Evolutionary conservation across 2,888 invertebrate species (phyloP).

Genomic region (Hipparchia semele): DNA sequence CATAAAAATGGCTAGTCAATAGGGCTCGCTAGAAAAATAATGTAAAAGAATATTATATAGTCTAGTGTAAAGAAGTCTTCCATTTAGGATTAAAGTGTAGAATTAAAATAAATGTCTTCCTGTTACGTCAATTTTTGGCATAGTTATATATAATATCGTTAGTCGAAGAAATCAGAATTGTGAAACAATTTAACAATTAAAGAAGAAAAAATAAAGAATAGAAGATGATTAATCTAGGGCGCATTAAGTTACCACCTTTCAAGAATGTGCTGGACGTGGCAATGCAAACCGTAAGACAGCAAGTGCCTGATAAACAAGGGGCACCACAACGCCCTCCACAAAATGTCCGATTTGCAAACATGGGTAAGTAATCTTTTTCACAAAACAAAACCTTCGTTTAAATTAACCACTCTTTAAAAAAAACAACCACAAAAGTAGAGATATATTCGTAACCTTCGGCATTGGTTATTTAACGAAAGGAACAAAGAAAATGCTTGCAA

Average conservation of each 20-base stretch:
- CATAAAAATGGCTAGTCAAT: conserved; percentile 62
- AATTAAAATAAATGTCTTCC: conserved; percentile 50
- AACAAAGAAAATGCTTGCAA: background rate
- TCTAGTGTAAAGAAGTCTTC: conserved; percentile 78
- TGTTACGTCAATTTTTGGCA: conserved; percentile 49
- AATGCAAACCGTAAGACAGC: conserved; percentile 91
- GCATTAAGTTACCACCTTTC: conserved; percentile 87
- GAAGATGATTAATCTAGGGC: conserved; percentile 75
- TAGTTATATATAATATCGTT: conserved; percentile 37
- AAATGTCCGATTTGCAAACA: conserved; percentile 80
- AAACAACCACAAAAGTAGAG: background rate
- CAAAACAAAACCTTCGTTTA: background rate
- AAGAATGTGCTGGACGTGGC: conserved; percentile 91
- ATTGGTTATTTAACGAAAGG: background rate
- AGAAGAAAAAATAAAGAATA: conserved; percentile 28
- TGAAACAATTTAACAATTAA: conserved; percentile 28
- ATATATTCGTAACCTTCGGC: background rate
- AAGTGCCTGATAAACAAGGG: conserved; percentile 87
- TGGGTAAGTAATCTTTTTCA: conserved; percentile 57
- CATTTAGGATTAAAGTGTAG: conserved; percentile 53
- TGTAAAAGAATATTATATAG: conserved; percentile 53
- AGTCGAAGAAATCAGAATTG: conserved; percentile 33
- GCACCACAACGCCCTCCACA: conserved; percentile 77
- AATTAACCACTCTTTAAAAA: background rate
- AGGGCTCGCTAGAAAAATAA: conserved; percentile 34